Base-by-base conservation (phyloP, 1,140 invertebrate genomes). In the Drosophila simulans region DNA sequence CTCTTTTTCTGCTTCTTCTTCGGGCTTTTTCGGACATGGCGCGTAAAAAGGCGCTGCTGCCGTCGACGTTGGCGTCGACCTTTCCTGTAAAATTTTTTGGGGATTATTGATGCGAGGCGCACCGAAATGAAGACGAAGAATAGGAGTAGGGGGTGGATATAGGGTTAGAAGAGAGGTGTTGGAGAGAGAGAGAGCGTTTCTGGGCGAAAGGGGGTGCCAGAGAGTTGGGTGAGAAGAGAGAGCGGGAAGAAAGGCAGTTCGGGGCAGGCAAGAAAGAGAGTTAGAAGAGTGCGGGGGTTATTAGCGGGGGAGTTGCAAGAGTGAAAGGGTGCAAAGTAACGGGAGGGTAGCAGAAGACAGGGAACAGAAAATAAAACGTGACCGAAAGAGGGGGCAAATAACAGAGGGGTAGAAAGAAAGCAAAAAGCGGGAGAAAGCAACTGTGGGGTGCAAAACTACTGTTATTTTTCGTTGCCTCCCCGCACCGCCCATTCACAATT, bases 31-130 rank as follows among this genome's bases (percentile, higher is more conserved):
- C 73, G 74, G 73, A 77, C 73, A 77, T 60, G 40, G 77, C 84
- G 84, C 80, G 76, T 88, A 83, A 89, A 83, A 89, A 83, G 83
- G 75, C 76, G 79, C 69, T 82, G 80, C 79, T 68, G 57, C 22
- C 58, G 75, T 63, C 71, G 74, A 74, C 82, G 84, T 63, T 78
- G 73, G 78, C 80, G 71, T 77, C 59, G 58, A 79, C 60, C 70
- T 80, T 76, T 76, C 66, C 59, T 58, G 55, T 48, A 71, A 56
- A 59, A 79, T 57, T 72, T 88, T 86, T 86, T 83, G 79, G 83
- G 82, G 82, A 86, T 88, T 83, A 83, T 83, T 83, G 80, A 83
- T 83, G 80, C 49, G 53, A 31, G 42, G 60, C 35, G 56, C 60
- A 64, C 27, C 40, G 60, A 62, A 35, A 34, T 12, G 55, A 64